phyloP scores from a whole-genome alignment of 1,140 invertebrate genomes.

The Lepidurus arcticus region DNA sequence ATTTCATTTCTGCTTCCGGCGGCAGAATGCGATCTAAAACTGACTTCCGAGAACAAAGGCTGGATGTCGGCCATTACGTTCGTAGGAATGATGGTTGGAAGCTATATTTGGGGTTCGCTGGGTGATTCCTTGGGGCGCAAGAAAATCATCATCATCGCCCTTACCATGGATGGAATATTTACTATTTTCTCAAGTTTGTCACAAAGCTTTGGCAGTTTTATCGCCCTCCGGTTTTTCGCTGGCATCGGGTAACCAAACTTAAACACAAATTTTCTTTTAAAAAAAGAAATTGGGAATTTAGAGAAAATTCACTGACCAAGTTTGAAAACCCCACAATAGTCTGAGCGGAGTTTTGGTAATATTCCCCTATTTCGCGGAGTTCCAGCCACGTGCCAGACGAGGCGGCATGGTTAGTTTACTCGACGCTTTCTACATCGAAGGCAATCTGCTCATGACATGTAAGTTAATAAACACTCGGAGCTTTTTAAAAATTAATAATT shows the following conservation, averaged over 20 bases:
- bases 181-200: conserved; percentile 81
- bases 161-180: conserved; percentile 80
- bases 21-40: conserved; percentile 81
- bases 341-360: conserved; percentile 90
- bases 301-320: not conserved
- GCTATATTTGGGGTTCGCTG: conserved; percentile 83
- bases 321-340: conserved; percentile 54
- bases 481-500: conserved; percentile 1
- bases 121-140: conserved; percentile 79
- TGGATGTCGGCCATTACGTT: conserved; percentile 62
- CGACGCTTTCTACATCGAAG: conserved; percentile 88
- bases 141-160: conserved; percentile 77
- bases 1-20: conserved; percentile 90
- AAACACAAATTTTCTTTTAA: not conserved
- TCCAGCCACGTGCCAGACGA: conserved; percentile 79
- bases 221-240: conserved; percentile 81
- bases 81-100: conserved; percentile 80
- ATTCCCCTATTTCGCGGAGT: conserved; percentile 92
- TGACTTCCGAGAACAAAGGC: conserved; percentile 80
- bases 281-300: conserved; percentile 17
- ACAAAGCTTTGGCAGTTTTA: conserved; percentile 77
- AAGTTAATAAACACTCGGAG: conserved; percentile 26
- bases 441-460: conserved; percentile 78
- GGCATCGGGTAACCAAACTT: conserved; percentile 66
- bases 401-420: conserved; percentile 86